Evolutionary conservation across 2,113 vertebrate species (phyloP).

Genomic region (Erythrolamprus reginae): DNA sequence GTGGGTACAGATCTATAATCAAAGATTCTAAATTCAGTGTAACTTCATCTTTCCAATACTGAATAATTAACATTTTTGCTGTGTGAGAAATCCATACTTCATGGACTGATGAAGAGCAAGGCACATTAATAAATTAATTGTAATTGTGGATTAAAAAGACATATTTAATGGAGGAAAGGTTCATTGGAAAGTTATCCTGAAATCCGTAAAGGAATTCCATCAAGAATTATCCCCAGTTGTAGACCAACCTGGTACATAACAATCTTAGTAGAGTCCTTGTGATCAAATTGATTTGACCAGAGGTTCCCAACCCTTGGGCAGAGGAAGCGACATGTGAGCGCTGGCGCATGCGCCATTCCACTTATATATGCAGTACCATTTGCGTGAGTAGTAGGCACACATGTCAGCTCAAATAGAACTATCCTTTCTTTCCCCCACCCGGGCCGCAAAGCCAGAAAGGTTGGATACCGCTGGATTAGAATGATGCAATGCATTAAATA

Average conservation of each 20-base stretch:
- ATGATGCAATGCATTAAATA: neutral
- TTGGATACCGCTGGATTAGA: neutral
- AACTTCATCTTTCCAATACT: neutral
- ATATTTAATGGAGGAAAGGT: neutral
- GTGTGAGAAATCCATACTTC: neutral
- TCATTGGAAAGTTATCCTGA: neutral
- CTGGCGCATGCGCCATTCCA: neutral
- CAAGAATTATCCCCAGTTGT: neutral
- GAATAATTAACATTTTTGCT: neutral
- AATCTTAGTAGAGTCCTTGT: neutral
- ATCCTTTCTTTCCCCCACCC: neutral
- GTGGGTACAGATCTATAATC: neutral
- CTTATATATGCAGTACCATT: neutral
- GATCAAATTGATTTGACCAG: neutral
- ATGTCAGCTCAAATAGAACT: neutral
- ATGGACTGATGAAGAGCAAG: neutral
- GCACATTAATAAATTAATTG: neutral
- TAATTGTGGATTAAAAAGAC: neutral
- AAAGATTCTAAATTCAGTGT: neutral
- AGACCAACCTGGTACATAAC: neutral
- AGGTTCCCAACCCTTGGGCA: neutral
- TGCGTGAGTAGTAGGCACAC: neutral
- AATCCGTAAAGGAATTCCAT: neutral
- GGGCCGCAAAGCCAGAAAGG: neutral
- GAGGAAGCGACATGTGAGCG: neutral